Conservation (phyloP, 1,140 invertebrate genomes). For the Luehdorfia chinensis region DNA sequence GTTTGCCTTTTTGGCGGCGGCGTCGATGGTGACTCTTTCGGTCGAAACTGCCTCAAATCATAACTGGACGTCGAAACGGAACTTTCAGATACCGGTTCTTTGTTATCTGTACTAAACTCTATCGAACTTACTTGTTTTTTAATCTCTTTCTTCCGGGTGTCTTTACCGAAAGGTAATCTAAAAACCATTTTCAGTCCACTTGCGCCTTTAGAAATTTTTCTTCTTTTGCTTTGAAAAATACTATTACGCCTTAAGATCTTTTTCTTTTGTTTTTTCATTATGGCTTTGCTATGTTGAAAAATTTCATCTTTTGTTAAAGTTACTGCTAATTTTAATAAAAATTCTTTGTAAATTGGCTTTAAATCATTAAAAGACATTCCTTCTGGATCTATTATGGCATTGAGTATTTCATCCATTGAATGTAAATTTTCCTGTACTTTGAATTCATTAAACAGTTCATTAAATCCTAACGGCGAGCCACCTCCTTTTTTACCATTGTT, state of each 20-base stretch:
- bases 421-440: slow-evolving; percentile 90
- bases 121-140: slow-evolving; percentile 35
- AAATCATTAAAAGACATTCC: slow-evolving; percentile 95
- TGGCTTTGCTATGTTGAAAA: slow-evolving; percentile 91
- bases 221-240: slow-evolving; percentile 73
- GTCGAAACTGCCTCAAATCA: slow-evolving; percentile 78
- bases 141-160: slow-evolving; percentile 70
- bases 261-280: slow-evolving; percentile 90
- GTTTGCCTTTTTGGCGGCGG: slow-evolving; percentile 61
- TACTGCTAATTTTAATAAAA: slow-evolving; percentile 89
- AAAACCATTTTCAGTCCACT: slow-evolving; percentile 78
- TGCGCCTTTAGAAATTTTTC: slow-evolving; percentile 76
- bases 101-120: slow-evolving; percentile 38
- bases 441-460: slow-evolving; percentile 90
- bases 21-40: slow-evolving; percentile 68
- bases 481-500: slow-evolving; percentile 79
- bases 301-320: slow-evolving; percentile 93
- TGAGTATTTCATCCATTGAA: slow-evolving; percentile 91
- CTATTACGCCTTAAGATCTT: slow-evolving; percentile 78
- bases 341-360: slow-evolving; percentile 93
- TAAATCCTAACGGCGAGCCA: slow-evolving; percentile 88
- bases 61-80: slow-evolving; percentile 79
- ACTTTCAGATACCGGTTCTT: slow-evolving; percentile 75
- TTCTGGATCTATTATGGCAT: slow-evolving; percentile 91
- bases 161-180: slow-evolving; percentile 74